Percentiles rank a stretch among this genome's conserved stretches.
phyloP scores from a whole-genome alignment of 1,140 invertebrate species.

The Aricia agestis region DNA sequence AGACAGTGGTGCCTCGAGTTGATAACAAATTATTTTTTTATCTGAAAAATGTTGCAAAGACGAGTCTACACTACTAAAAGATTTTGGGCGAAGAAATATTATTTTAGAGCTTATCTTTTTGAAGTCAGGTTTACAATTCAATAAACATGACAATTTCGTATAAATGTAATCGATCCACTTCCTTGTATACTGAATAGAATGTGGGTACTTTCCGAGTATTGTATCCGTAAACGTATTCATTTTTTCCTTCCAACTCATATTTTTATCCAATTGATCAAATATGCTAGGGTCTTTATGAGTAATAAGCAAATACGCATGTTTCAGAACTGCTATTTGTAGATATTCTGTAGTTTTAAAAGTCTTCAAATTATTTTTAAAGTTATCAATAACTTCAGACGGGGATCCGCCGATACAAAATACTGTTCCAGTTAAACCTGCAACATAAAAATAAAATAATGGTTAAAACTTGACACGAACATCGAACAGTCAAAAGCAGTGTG shows the following conservation, averaged over 20 bases:
- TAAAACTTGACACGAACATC: not conserved
- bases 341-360: constrained; percentile 34
- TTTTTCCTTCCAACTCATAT: constrained; percentile 41
- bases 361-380: constrained; percentile 35
- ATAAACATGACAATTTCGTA: constrained; percentile 31
- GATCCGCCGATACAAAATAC: constrained; percentile 47
- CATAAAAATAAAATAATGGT: not conserved
- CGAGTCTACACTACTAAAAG: not conserved
- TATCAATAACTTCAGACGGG: constrained; percentile 37
- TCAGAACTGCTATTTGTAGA: constrained; percentile 37
- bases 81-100: constrained; percentile 29
- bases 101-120: constrained; percentile 38
- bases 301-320: constrained; percentile 44
- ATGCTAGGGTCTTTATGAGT: constrained; percentile 19
- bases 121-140: constrained; percentile 22
- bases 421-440: constrained; percentile 45
- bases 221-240: constrained; percentile 34
- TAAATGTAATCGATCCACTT: constrained; percentile 40
- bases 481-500: not conserved
- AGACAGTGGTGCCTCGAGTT: constrained; percentile 36
- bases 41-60: constrained; percentile 25
- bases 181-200: constrained; percentile 48
- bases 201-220: constrained; percentile 38
- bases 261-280: constrained; percentile 26
- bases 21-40: constrained; percentile 34